These are phyloP conservation scores for Plectrocnemia conspersa DNA, from an alignment of 1,140 invertebrate species.

Conservation along the genomic window DNA sequence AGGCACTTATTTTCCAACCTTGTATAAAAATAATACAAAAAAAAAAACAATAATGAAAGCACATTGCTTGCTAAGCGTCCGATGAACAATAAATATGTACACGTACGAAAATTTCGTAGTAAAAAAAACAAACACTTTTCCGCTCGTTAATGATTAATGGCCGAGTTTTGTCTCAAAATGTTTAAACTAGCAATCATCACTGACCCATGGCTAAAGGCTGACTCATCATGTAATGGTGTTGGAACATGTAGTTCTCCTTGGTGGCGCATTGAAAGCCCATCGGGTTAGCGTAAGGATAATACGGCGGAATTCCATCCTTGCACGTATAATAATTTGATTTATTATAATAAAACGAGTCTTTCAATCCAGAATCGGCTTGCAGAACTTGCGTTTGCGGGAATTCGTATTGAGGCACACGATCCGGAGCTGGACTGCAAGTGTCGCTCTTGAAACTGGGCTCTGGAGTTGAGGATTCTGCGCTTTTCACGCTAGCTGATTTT, in stretches of 20 bases:
- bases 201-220: slow-evolving; percentile 48
- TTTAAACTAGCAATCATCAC: too few relatives aligned
- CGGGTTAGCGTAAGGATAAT: slow-evolving; percentile 44
- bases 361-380: slow-evolving; percentile 23
- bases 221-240: slow-evolving; percentile 48
- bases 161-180: too few relatives aligned
- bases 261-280: slow-evolving; percentile 46
- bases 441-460: slow-evolving; percentile 15
- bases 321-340: slow-evolving; percentile 28
- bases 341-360: slow-evolving; percentile 28
- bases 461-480: slow-evolving; percentile 18
- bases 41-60: too few relatives aligned
- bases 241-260: slow-evolving; percentile 50
- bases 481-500: slow-evolving; percentile 38
- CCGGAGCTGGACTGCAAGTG: slow-evolving; percentile 20
- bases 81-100: too few relatives aligned
- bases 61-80: too few relatives aligned
- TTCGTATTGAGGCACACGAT: slow-evolving; percentile 42
- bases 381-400: slow-evolving; percentile 36
- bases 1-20: too few relatives aligned
- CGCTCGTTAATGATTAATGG: too few relatives aligned
- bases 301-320: slow-evolving; percentile 30
- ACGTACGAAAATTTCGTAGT: slow-evolving; percentile 1
- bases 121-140: too few relatives aligned
- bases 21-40: too few relatives aligned